Conservation (phyloP, 2,888 invertebrate genomes). For the Rhynchonema sp. region DNA sequence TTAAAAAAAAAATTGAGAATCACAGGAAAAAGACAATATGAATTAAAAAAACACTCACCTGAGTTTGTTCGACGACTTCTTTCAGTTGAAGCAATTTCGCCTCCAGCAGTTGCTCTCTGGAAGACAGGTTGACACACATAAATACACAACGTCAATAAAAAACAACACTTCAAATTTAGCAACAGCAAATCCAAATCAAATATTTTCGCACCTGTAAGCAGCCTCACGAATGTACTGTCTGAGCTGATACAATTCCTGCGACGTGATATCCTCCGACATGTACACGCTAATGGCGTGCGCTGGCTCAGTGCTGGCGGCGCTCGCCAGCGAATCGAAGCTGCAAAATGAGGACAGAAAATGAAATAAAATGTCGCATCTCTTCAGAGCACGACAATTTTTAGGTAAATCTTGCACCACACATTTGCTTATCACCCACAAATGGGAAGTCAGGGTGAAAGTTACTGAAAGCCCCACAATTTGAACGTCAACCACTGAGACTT, state of each 20-base stretch:
- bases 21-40: too few relatives aligned
- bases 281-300: slow-evolving; percentile 43
- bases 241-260: slow-evolving; percentile 68
- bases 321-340: not conserved
- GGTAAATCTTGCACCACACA: too few relatives aligned
- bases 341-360: too few relatives aligned
- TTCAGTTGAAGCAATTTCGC: slow-evolving; percentile 49
- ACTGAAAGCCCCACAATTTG: too few relatives aligned
- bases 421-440: too few relatives aligned
- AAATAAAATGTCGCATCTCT: too few relatives aligned
- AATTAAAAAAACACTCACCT: too few relatives aligned
- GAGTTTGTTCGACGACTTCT: not conserved
- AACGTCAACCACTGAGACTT: too few relatives aligned
- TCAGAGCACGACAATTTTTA: too few relatives aligned
- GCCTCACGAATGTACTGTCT: slow-evolving; percentile 57
- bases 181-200: not conserved
- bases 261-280: slow-evolving; percentile 64
- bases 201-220: slow-evolving; percentile 10
- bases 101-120: slow-evolving; percentile 49
- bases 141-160: not conserved
- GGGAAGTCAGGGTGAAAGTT: too few relatives aligned
- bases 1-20: too few relatives aligned
- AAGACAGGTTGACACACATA: not conserved
- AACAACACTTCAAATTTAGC: not conserved
- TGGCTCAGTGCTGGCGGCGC: not conserved